phyloP scores from a whole-genome alignment of 2,113 vertebrate genomes.

The Mustelus asterias region DNA sequence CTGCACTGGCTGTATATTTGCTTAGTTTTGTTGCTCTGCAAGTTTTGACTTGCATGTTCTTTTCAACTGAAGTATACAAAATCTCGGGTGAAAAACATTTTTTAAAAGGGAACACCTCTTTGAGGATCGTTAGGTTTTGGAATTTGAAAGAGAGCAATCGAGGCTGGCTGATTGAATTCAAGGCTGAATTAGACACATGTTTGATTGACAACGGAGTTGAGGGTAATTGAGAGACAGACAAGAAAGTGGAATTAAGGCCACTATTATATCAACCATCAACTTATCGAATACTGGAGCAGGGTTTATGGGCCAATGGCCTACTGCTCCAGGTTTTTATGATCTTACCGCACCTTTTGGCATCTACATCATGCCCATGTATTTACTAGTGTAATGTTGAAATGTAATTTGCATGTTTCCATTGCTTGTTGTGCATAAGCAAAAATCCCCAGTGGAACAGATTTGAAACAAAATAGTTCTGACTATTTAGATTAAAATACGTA shows the following conservation, averaged over 20 bases:
- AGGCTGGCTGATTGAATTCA: no score
- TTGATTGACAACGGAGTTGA: no score
- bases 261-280: no score
- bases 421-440: not conserved
- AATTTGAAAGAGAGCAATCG: no score
- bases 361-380: not conserved
- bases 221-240: no score
- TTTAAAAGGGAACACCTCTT: not conserved
- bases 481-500: not conserved
- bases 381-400: not conserved
- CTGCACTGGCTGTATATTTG: not conserved
- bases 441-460: not conserved
- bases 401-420: not conserved
- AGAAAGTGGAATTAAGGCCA: no score
- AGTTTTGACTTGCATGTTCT: not conserved
- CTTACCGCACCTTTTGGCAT: not conserved
- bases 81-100: not conserved
- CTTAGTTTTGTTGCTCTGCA: not conserved
- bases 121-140: no score
- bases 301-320: no score
- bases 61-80: not conserved
- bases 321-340: no score
- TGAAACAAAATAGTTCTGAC: not conserved
- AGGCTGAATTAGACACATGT: no score
- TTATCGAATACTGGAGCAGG: no score